These are phyloP conservation scores for Sanderia malayensis DNA, from an alignment of 30 jellyfish, hydroid and myxozoan species.

Conservation along the genomic window DNA sequence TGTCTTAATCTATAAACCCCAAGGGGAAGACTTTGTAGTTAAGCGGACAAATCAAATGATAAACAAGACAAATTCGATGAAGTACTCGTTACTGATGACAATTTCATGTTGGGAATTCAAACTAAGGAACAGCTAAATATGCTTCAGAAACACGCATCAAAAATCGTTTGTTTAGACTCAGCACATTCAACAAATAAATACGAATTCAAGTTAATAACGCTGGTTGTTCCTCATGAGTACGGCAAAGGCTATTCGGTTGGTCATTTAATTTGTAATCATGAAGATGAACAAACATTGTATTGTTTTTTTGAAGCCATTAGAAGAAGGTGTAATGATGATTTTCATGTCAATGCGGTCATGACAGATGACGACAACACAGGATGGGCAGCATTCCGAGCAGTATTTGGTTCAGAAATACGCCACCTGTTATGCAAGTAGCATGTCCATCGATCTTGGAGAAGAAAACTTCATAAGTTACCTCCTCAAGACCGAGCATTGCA, in stretches of 20 bases:
- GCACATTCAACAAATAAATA: constrained; percentile 30
- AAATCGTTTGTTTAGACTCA: constrained; percentile 30
- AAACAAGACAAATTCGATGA: constrained; percentile 47
- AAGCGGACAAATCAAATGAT: constrained; percentile 30
- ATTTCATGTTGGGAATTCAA: constrained; percentile 37
- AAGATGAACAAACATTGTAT: constrained; percentile 22
- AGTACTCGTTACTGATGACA: constrained; percentile 25
- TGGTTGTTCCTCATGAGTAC: constrained; percentile 38
- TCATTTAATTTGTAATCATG: constrained; percentile 33
- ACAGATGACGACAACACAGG: constrained; percentile 39
- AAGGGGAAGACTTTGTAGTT: constrained; percentile 33
- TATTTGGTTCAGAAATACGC: constrained; percentile 51
- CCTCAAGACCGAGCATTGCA: constrained; percentile 38
- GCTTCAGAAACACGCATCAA: constrained; percentile 41
- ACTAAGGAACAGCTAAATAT: constrained; percentile 48
- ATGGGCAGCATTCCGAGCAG: constrained; percentile 45
- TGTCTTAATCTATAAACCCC: constrained; percentile 44
- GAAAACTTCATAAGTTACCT: constrained; percentile 38
- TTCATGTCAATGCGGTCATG: constrained; percentile 46
- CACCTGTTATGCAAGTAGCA: constrained; percentile 54
- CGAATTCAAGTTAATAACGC: constrained; percentile 10
- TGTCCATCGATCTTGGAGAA: constrained; percentile 64
- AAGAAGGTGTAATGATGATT: not conserved
- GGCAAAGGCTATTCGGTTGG: constrained; percentile 60
- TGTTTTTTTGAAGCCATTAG: constrained; percentile 31